phyloP scores from a whole-genome alignment of 1,140 invertebrate genomes.

The Agraylea sexmaculata region DNA sequence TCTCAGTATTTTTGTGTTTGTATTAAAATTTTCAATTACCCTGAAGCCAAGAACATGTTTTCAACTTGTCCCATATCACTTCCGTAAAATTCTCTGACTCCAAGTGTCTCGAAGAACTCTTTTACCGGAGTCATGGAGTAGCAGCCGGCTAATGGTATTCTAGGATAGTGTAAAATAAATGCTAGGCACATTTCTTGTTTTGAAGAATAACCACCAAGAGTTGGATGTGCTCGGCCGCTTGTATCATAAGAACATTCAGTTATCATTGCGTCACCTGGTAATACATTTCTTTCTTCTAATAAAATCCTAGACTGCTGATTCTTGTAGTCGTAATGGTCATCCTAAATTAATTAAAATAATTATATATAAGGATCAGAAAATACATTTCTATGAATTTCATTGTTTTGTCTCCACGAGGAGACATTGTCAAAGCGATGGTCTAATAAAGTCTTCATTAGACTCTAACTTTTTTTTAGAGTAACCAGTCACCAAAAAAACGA shows the following conservation, averaged over 20 bases:
- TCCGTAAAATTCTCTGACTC: slow-evolving; percentile 61
- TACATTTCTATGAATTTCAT: no score
- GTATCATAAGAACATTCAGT: slow-evolving; percentile 74
- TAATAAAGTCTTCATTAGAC: no score
- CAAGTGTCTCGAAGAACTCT: slow-evolving; percentile 68
- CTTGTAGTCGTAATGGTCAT: slow-evolving; percentile 70
- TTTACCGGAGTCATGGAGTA: slow-evolving; percentile 73
- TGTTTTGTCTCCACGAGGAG: no score
- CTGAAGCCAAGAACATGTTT: slow-evolving; percentile 55
- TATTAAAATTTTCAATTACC: no score
- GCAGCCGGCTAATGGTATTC: slow-evolving; percentile 60
- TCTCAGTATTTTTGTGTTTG: no score
- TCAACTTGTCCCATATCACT: slow-evolving; percentile 61
- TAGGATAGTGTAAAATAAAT: slow-evolving; percentile 73
- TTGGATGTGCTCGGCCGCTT: slow-evolving; percentile 46
- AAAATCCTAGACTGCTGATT: slow-evolving; percentile 69
- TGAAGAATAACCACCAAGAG: slow-evolving; percentile 68
- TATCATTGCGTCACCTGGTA: slow-evolving; percentile 67
- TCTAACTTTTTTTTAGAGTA: no score
- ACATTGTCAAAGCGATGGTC: no score
- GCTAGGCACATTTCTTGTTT: slow-evolving; percentile 79
- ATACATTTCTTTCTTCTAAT: slow-evolving; percentile 54
- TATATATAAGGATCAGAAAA: no score
- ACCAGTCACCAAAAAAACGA: no score
- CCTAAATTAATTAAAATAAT: slow-evolving; percentile 38